These are phyloP conservation scores for Candoia aspera DNA, from an alignment of 2,113 vertebrate genomes.

Conservation along the genomic window DNA sequence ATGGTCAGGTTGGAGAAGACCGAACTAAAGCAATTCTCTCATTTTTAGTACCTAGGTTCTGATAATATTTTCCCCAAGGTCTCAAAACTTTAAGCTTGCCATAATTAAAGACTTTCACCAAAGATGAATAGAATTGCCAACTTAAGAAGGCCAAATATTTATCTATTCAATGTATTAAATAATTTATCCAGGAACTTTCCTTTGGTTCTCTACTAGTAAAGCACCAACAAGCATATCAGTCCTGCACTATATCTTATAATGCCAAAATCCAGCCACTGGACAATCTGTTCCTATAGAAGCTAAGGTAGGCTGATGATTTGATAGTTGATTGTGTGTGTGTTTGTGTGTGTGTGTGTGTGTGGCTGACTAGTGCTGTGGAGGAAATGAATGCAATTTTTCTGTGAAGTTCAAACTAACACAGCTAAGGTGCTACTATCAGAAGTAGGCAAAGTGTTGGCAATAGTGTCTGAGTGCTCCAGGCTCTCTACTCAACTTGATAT, in stretches of 20 bases:
- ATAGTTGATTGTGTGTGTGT: neutral
- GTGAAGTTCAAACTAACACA: neutral
- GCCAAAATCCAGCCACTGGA: neutral
- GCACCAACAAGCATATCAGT: neutral
- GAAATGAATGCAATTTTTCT: neutral
- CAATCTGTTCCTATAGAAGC: neutral
- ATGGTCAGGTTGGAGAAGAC: neutral
- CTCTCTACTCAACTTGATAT: neutral
- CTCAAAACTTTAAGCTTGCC: constrained; percentile 49
- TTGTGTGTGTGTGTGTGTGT: neutral
- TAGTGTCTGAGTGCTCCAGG: neutral
- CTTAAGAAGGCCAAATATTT: neutral
- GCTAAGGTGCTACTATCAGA: constrained; percentile 2
- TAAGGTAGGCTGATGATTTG: neutral
- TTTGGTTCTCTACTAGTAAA: neutral
- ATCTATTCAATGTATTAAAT: neutral
- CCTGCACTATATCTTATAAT: neutral
- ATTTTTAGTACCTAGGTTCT: neutral
- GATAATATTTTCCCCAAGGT: constrained; percentile 3
- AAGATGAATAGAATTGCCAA: neutral
- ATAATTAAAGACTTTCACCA: constrained; percentile 37
- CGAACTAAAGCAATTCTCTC: neutral
- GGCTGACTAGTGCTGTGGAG: neutral
- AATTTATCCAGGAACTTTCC: neutral
- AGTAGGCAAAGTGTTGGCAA: neutral